A percentile compares a stretch with the other conserved stretches of the same genome.
Conservation (phyloP, 2,888 invertebrate genomes). For the Chymomyza procnemis region DNA sequence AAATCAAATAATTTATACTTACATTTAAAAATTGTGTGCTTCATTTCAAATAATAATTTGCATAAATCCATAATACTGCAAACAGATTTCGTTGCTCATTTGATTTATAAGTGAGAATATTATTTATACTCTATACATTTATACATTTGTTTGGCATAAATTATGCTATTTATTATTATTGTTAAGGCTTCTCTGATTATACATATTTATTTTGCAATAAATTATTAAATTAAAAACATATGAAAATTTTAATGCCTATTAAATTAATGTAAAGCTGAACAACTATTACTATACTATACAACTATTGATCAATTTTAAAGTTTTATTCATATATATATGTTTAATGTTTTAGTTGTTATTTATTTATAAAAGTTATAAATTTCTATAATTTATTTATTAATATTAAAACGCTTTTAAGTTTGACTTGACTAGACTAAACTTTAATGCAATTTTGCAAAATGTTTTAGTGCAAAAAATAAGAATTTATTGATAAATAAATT, state of each 20-base stretch:
- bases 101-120: constrained; percentile 43
- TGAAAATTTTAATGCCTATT: neutral
- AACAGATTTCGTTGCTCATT: constrained; percentile 24
- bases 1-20: constrained; percentile 1
- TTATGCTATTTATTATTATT: constrained; percentile 43
- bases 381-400: neutral
- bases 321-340: neutral
- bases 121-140: neutral
- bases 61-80: constrained; percentile 48
- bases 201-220: constrained; percentile 9
- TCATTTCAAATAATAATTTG: constrained; percentile 25
- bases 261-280: neutral
- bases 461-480: too few species aligned
- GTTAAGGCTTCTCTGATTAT: neutral
- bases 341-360: constrained; percentile 11
- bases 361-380: neutral
- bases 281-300: neutral
- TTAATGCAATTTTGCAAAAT: too few species aligned
- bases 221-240: neutral
- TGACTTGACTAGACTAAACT: too few species aligned
- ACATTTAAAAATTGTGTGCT: constrained; percentile 4
- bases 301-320: neutral
- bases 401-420: neutral
- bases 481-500: too few species aligned
- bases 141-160: constrained; percentile 28